Percentiles rank a stretch among this genome's conserved stretches.
phyloP scores from a whole-genome alignment of 2,888 invertebrate genomes.

The Diarsia brunnea region DNA sequence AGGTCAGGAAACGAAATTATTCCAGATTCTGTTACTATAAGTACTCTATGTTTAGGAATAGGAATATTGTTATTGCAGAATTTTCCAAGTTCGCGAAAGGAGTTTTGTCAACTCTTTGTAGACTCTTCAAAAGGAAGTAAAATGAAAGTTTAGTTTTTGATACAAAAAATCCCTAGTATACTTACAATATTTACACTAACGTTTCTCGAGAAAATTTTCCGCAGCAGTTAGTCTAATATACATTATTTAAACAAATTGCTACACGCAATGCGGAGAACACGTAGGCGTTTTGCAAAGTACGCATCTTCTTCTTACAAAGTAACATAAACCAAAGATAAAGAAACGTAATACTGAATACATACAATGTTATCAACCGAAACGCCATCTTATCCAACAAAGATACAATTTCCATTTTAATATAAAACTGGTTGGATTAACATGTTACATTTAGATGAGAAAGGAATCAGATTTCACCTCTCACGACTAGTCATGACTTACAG shows the following conservation, averaged over 20 bases:
- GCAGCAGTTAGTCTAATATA: constrained; percentile 9
- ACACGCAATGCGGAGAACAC: constrained; percentile 1
- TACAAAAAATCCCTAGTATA: too few species aligned
- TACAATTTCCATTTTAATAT: constrained; percentile 41
- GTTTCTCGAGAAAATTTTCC: background rate
- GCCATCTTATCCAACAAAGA: constrained; percentile 19
- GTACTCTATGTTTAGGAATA: background rate
- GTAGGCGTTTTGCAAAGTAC: background rate
- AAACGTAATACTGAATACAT: constrained; percentile 32
- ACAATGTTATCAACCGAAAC: constrained; percentile 37
- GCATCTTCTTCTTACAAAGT: constrained; percentile 16
- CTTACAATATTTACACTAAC: background rate
- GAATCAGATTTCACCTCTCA: constrained; percentile 32
- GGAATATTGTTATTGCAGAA: background rate
- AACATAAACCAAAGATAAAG: constrained; percentile 37
- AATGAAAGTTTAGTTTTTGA: background rate
- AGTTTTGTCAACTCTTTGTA: background rate
- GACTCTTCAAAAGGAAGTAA: background rate
- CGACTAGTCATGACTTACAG: background rate
- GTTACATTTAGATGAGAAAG: constrained; percentile 32
- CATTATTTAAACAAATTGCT: constrained; percentile 8
- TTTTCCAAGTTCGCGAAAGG: background rate
- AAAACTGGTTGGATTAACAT: constrained; percentile 21
- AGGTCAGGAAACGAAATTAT: too few species aligned
- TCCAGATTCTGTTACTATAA: background rate